These are phyloP conservation scores for Penelope pileata DNA, from an alignment of 2,113 vertebrate species.

Conservation along the genomic window DNA sequence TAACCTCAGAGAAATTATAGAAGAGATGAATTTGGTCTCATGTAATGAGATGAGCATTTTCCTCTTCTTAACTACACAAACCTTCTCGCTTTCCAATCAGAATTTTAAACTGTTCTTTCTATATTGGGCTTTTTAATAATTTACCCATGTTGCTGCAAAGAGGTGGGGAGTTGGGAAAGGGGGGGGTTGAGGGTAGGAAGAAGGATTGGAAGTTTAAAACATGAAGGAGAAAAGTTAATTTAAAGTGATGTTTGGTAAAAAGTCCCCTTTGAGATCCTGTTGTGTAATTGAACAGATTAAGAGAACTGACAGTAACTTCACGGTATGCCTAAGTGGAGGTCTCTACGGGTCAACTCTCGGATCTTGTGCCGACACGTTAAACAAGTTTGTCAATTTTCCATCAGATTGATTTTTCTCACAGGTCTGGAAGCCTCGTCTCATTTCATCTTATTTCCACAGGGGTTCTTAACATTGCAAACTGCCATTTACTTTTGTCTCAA, in stretches of 20 bases:
- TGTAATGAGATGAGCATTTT: neutral
- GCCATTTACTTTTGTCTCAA: constrained; percentile 78
- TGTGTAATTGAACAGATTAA: constrained; percentile 81
- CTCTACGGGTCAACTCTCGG: constrained; percentile 80
- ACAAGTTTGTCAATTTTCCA: constrained; percentile 87
- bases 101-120: constrained; percentile 62
- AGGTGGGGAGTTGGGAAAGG: neutral
- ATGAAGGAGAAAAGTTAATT: constrained; percentile 80
- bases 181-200: neutral
- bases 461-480: constrained; percentile 80
- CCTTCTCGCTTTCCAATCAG: constrained; percentile 45
- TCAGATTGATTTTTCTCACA: constrained; percentile 87
- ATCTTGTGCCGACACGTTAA: constrained; percentile 78
- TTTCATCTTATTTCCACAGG: constrained; percentile 79
- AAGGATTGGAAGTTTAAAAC: constrained; percentile 73
- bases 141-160: constrained; percentile 59
- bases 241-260: constrained; percentile 80
- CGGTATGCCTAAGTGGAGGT: constrained; percentile 77
- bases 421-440: constrained; percentile 78
- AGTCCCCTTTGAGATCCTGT: constrained; percentile 71
- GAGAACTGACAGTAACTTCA: constrained; percentile 76
- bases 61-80: constrained; percentile 19
- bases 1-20: neutral
- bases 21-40: neutral
- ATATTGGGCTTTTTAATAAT: constrained; percentile 74